Conservation (phyloP, 2,888 invertebrate genomes). For the Magallana nippona region DNA sequence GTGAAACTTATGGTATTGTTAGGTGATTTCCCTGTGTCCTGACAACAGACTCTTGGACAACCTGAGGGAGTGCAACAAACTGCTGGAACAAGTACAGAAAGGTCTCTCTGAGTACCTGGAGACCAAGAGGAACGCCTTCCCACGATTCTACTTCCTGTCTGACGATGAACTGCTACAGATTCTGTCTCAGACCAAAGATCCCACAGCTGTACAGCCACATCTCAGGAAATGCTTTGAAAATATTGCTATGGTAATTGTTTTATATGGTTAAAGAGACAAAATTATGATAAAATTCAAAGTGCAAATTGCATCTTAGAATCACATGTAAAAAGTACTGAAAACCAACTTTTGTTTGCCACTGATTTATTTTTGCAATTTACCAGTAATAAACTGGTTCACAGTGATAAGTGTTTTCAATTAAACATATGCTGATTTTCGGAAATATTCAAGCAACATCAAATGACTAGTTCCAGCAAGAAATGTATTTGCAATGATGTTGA, state of each 20-base stretch:
- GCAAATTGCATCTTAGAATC: too few relatives aligned
- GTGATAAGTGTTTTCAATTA: too few relatives aligned
- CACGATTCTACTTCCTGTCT: slow-evolving; percentile 81
- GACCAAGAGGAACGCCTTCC: slow-evolving; percentile 81
- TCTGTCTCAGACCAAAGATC: slow-evolving; percentile 81
- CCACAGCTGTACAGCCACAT: slow-evolving; percentile 83
- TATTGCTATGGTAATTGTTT: slow-evolving; percentile 83
- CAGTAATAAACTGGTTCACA: too few relatives aligned
- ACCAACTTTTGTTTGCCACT: too few relatives aligned
- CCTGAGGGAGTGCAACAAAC: slow-evolving; percentile 85
- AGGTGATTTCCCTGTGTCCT: slow-evolving; percentile 80
- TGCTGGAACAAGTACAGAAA: slow-evolving; percentile 80
- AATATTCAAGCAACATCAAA: too few relatives aligned
- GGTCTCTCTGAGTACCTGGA: slow-evolving; percentile 81
- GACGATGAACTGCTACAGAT: slow-evolving; percentile 81
- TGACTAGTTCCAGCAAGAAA: too few relatives aligned
- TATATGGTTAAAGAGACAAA: too few relatives aligned
- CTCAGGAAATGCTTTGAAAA: slow-evolving; percentile 92
- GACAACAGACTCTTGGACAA: slow-evolving; percentile 84
- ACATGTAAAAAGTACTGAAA: too few relatives aligned
- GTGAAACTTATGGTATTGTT: background rate
- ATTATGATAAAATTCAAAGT: too few relatives aligned
- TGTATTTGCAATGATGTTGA: too few relatives aligned
- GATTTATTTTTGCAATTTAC: too few relatives aligned
- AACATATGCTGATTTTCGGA: too few relatives aligned